A percentile compares a stretch with the other conserved stretches of the same genome.
phyloP scores from a whole-genome alignment of 2,113 vertebrate species.

The Paracanthobrama guichenoti region DNA sequence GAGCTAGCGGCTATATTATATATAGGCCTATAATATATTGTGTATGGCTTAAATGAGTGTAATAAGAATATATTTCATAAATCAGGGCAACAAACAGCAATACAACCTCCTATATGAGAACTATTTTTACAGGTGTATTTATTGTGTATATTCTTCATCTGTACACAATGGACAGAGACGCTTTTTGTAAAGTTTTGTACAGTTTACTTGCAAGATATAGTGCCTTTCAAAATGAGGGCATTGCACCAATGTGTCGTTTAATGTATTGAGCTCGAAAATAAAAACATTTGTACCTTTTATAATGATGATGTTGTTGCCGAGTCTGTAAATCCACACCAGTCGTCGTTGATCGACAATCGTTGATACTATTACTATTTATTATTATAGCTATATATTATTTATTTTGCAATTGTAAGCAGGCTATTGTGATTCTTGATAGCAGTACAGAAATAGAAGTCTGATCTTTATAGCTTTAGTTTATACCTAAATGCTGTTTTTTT shows the following conservation, averaged over 20 bases:
- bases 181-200: constrained; percentile 2
- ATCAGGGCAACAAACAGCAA: constrained; percentile 25
- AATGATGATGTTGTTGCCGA: background rate
- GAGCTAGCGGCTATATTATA: background rate
- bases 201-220: background rate
- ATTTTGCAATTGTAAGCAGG: background rate
- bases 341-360: too few relatives aligned
- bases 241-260: background rate
- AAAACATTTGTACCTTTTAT: background rate
- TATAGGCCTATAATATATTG: constrained; percentile 10
- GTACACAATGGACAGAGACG: background rate
- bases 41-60: background rate
- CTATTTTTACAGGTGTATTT: constrained; percentile 15
- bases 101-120: constrained; percentile 3
- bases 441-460: background rate
- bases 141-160: background rate
- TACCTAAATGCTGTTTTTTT: background rate
- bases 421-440: background rate
- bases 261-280: constrained; percentile 17
- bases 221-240: background rate
- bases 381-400: background rate
- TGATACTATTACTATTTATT: background rate
- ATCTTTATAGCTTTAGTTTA: background rate
- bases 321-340: background rate
- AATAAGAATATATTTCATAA: background rate